Evolutionary conservation across 2,888 invertebrate species (phyloP), one percentile per base, ranked within the genome.

Genomic region (Desoria tigrina): DNA sequence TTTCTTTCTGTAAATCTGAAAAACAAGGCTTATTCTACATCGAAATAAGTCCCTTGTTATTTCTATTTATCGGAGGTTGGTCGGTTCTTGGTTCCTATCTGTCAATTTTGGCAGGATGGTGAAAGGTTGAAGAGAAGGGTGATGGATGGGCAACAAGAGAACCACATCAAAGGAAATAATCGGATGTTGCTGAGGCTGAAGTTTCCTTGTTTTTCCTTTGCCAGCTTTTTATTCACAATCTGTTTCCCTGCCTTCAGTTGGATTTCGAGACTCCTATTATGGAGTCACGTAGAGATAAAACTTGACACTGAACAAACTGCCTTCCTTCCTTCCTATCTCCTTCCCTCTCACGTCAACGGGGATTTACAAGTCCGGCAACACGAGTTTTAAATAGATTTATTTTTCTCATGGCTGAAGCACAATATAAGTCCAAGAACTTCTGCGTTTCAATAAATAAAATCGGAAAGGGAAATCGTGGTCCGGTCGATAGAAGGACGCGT

Each of bases 211-310:
- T 69, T n/a, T n/a, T n/a, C n/a, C 65, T 60, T 60, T 45, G 9
- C 21, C 6, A 45, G 45, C 45, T 21, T 45, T 45, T 45, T 21
- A 45, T 21, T 45, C 45, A 45, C 45, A 51, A 26, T 51, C 26
- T 51, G 24, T 51, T 51, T 45, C 45, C 21, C 45, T 45, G 45
- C 21, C n/a, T n/a, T 45, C n/a, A 45, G 45, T 16, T 45, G 45
- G 51, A 51, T 42, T 69, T 66, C n/a, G n/a, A n/a, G n/a, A n/a
- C n/a, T n/a, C 68, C 68, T 71, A 68, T 71, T 71, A 65, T 71
- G 45, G 57, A 68, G 71, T 71, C 71, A 71, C 71, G 71, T 71
- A 70, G 67, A 68, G 66, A 66, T 63, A 71, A 68, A 67, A 71
- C 71, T 66, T 71, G 71, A 71, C 71, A 71, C 66, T 58, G 57